A percentile compares a stretch with the other conserved stretches of the same genome.
phyloP scores from a whole-genome alignment of 2,888 invertebrate species.

The Ectropis crepuscularia region DNA sequence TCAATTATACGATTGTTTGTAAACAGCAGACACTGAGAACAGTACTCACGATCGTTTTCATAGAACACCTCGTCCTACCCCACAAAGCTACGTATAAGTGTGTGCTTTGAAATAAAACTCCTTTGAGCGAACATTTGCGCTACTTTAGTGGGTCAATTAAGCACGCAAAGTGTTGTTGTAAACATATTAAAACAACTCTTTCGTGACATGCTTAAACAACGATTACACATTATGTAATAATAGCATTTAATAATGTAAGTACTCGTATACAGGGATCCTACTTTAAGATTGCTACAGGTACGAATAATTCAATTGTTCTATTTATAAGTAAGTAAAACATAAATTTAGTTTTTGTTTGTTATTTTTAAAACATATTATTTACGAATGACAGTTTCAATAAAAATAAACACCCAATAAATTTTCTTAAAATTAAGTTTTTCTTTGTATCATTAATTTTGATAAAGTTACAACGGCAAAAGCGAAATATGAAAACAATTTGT shows the following conservation, averaged over 20 bases:
- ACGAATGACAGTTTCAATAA: no score
- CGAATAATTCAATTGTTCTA: no score
- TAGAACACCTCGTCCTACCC: slow-evolving; percentile 60
- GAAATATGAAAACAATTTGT: slow-evolving; percentile 26
- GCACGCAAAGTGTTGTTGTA: slow-evolving; percentile 36
- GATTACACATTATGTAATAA: neutral
- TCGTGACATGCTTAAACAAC: slow-evolving; percentile 21
- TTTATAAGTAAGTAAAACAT: no score
- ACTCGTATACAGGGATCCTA: no score
- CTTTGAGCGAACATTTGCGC: slow-evolving; percentile 51
- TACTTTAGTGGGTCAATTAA: slow-evolving; percentile 47
- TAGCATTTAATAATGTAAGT: no score
- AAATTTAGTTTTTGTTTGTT: no score
- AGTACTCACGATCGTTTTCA: slow-evolving; percentile 64
- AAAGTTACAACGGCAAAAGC: slow-evolving; percentile 12
- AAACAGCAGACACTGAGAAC: slow-evolving; percentile 68
- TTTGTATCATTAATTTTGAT: slow-evolving; percentile 8
- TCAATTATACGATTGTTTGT: slow-evolving; percentile 79
- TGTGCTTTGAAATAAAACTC: slow-evolving; percentile 59
- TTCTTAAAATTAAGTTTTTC: neutral
- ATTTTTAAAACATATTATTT: no score
- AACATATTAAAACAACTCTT: slow-evolving; percentile 37
- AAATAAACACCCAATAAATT: no score
- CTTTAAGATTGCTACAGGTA: no score
- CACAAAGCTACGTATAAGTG: slow-evolving; percentile 32